Percentiles rank a stretch among this genome's conserved stretches.
phyloP scores from a whole-genome alignment of 2,888 invertebrate species.

The Hypsopygia costalis region DNA sequence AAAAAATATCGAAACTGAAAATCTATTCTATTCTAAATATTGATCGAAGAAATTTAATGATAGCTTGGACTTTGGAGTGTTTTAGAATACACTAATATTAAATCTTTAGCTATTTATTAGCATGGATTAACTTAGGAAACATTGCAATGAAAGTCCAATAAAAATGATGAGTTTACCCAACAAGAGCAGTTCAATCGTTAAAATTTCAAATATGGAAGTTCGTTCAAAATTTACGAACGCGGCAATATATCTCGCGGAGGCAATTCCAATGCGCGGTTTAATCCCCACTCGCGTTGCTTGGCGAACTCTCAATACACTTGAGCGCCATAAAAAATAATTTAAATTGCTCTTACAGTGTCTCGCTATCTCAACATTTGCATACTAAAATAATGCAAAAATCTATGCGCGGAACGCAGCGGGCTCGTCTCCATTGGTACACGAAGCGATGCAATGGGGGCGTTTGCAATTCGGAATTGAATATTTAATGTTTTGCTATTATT shows the following conservation, averaged over 20 bases:
- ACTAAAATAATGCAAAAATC: conserved; percentile 80
- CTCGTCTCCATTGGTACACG: conserved; percentile 43
- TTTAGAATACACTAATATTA: too few species aligned
- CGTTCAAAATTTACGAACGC: conserved; percentile 66
- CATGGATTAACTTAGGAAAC: too few species aligned
- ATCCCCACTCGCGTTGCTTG: conserved; percentile 32
- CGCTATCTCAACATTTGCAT: conserved; percentile 79
- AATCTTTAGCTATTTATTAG: too few species aligned
- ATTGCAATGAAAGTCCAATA: too few species aligned
- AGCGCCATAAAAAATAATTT: conserved; percentile 81
- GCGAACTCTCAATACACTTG: conserved; percentile 75
- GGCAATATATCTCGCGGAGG: conserved; percentile 44
- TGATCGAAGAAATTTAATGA: too few species aligned
- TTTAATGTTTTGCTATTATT: neutral
- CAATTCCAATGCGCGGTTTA: conserved; percentile 44
- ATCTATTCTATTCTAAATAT: too few species aligned
- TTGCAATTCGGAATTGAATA: conserved; percentile 12
- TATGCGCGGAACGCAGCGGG: conserved; percentile 66
- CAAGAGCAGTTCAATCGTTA: conserved; percentile 19
- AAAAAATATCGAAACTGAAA: too few species aligned
- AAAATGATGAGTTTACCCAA: too few species aligned
- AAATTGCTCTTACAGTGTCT: conserved; percentile 79
- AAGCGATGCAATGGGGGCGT: conserved; percentile 3
- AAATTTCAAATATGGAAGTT: conserved; percentile 47
- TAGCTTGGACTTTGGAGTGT: too few species aligned